Conservation (phyloP, 1,140 invertebrate genomes). For the Sipha flava region DNA sequence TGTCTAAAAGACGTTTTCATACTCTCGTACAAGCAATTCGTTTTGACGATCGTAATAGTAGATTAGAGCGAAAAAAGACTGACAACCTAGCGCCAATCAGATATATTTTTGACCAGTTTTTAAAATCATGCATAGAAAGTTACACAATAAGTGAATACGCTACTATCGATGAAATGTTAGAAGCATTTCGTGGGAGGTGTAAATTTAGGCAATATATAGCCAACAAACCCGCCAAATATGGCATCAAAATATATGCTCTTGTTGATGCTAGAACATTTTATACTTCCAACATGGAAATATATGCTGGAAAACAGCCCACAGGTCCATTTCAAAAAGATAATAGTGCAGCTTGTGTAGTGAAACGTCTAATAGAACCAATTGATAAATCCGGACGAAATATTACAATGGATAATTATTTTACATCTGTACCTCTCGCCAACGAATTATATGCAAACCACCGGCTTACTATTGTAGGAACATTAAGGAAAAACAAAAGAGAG, state of each 20-base stretch:
- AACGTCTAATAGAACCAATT: not conserved
- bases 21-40: too few relatives aligned
- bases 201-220: not conserved
- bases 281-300: too few relatives aligned
- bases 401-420: not conserved
- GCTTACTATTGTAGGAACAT: slow-evolving; percentile 38
- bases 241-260: not conserved
- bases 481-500: slow-evolving; percentile 43
- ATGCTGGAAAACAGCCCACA: not conserved
- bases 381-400: not conserved
- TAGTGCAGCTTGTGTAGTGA: not conserved
- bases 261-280: not conserved
- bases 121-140: too few relatives aligned
- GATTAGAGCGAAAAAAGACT: too few relatives aligned
- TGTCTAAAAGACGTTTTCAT: too few relatives aligned
- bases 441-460: not conserved
- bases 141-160: too few relatives aligned
- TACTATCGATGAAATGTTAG: too few relatives aligned
- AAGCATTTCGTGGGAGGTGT: not conserved
- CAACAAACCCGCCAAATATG: not conserved
- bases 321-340: not conserved
- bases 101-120: too few relatives aligned
- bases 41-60: too few relatives aligned
- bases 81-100: too few relatives aligned
- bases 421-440: not conserved